phyloP scores from a whole-genome alignment of 2,888 invertebrate species.

The Drosophila kuntzei region DNA sequence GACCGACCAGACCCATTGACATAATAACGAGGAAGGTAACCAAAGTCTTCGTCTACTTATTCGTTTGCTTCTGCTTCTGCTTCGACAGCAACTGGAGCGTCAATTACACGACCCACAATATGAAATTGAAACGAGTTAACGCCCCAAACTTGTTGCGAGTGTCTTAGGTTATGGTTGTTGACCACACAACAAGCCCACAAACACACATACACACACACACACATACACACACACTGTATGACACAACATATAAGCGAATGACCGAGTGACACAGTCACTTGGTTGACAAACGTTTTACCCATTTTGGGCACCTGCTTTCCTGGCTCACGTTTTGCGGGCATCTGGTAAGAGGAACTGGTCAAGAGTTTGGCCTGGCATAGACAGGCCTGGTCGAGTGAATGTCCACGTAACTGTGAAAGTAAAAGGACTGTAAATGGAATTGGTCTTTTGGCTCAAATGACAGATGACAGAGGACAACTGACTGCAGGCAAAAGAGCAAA shows the following conservation, averaged over 20 bases:
- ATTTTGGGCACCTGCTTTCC: constrained; percentile 19
- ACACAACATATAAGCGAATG: constrained; percentile 45
- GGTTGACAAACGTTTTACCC: constrained; percentile 33
- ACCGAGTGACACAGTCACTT: constrained; percentile 74
- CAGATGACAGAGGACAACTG: constrained; percentile 7
- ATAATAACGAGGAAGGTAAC: constrained; percentile 85
- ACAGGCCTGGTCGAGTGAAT: constrained; percentile 42
- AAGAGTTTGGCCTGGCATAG: neutral
- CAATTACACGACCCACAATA: constrained; percentile 69
- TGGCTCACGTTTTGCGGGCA: constrained; percentile 4
- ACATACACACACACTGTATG: constrained; percentile 13
- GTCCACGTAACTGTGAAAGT: constrained; percentile 44
- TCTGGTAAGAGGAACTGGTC: constrained; percentile 17
- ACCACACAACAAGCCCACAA: constrained; percentile 32
- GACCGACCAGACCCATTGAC: constrained; percentile 82
- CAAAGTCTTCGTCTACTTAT: constrained; percentile 54
- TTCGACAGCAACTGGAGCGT: constrained; percentile 56
- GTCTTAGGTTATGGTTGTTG: constrained; percentile 72
- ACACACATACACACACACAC: constrained; percentile 4
- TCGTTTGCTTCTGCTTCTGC: constrained; percentile 34
- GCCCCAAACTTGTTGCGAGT: constrained; percentile 48
- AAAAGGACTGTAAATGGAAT: constrained; percentile 47
- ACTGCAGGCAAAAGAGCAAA: neutral
- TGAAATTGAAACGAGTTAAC: constrained; percentile 61
- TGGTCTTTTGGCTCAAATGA: constrained; percentile 24